Conservation (phyloP, 2,113 vertebrate species). For the Rhinolophus ferrumequinum region DNA sequence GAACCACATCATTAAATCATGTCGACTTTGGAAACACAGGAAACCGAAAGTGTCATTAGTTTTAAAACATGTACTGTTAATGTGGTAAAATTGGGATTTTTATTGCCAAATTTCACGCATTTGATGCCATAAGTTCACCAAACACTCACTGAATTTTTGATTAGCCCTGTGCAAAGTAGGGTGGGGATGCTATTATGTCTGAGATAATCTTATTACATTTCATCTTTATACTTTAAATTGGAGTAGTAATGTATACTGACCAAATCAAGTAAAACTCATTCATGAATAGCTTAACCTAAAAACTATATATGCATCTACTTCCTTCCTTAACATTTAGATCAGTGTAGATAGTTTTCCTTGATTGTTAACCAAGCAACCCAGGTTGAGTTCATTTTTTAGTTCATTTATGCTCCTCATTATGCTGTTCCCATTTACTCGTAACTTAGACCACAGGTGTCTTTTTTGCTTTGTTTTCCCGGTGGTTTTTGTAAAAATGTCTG, state of each 20-base stretch:
- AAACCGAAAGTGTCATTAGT: constrained; percentile 10
- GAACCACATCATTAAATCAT: neutral
- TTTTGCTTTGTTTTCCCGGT: neutral
- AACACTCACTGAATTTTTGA: neutral
- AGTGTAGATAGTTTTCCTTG: neutral
- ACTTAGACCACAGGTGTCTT: neutral
- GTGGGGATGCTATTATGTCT: neutral
- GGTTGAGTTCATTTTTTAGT: neutral
- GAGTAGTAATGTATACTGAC: neutral
- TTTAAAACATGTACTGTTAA: constrained; percentile 50
- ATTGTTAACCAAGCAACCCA: neutral
- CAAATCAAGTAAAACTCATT: neutral
- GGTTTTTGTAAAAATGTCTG: neutral
- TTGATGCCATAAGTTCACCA: neutral
- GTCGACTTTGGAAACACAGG: neutral
- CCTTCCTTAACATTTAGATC: neutral
- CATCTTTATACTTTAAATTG: neutral
- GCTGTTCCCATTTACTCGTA: neutral
- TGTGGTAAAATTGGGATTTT: constrained; percentile 19
- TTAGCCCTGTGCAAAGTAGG: neutral
- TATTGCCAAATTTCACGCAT: neutral
- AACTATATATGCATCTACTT: neutral
- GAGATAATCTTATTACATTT: neutral
- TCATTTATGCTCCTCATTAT: neutral
- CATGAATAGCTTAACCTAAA: neutral